A percentile compares a stretch with the other conserved stretches of the same genome.
phyloP scores from a whole-genome alignment of 1,140 invertebrate genomes.

The Cepaea nemoralis region DNA sequence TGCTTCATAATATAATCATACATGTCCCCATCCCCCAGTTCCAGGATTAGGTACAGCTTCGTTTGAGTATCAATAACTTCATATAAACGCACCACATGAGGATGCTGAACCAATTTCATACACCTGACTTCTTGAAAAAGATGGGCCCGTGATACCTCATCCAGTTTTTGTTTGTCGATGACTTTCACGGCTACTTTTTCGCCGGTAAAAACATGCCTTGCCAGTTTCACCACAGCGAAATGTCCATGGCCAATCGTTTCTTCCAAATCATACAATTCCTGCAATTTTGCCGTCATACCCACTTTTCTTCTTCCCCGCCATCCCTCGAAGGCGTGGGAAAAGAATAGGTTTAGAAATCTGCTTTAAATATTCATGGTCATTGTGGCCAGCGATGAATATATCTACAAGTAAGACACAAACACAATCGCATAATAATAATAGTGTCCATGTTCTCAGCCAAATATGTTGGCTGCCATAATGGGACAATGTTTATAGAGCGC shows the following conservation, averaged over 20 bases:
- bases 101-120: constrained; percentile 99
- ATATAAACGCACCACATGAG: constrained; percentile 97
- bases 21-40: constrained; percentile 98
- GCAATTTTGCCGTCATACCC: constrained; percentile 86
- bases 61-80: constrained; percentile 97
- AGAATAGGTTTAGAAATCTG: no score
- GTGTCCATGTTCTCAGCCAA: constrained; percentile 29
- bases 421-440: neutral
- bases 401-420: neutral
- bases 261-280: constrained; percentile 95
- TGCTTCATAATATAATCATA: constrained; percentile 99
- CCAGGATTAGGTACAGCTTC: constrained; percentile 85
- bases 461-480: constrained; percentile 37
- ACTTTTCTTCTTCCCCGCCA: constrained; percentile 43
- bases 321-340: neutral
- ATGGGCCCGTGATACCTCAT: constrained; percentile 95
- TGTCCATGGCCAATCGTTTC: constrained; percentile 88
- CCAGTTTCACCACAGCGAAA: constrained; percentile 98
- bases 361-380: neutral
- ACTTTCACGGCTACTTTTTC: constrained; percentile 91
- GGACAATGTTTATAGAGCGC: constrained; percentile 36
- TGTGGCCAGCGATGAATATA: neutral
- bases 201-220: constrained; percentile 97
- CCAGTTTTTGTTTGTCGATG: constrained; percentile 98
- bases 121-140: constrained; percentile 95